Conservation (phyloP, 2,888 invertebrate genomes). For the Aspidiotus rigidus region DNA sequence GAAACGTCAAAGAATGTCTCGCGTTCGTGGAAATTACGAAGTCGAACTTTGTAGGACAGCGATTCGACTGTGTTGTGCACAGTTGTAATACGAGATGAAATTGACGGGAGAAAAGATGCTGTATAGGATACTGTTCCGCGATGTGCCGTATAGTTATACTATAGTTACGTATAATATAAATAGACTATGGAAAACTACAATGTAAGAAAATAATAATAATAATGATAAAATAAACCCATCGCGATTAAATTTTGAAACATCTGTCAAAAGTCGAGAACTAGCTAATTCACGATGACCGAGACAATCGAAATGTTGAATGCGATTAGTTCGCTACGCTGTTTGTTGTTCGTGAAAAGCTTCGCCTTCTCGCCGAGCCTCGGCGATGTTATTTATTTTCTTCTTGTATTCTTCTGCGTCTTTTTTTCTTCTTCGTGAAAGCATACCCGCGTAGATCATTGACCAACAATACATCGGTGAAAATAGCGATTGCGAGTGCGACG, state of each 20-base stretch:
- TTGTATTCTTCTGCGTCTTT: neutral
- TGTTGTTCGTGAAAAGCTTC: constrained; percentile 15
- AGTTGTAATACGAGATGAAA: too few species aligned
- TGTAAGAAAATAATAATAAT: too few species aligned
- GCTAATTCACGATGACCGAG: constrained; percentile 15
- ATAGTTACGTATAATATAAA: too few species aligned
- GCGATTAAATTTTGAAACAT: constrained; percentile 12
- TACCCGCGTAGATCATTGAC: constrained; percentile 23
- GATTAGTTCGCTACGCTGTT: constrained; percentile 6
- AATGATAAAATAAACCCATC: neutral
- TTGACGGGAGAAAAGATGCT: too few species aligned
- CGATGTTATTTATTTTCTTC: neutral
- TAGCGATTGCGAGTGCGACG: neutral
- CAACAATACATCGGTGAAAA: constrained; percentile 24
- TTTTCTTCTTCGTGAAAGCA: constrained; percentile 24
- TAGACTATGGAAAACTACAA: too few species aligned
- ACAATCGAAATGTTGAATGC: neutral
- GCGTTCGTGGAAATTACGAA: too few species aligned
- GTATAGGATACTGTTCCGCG: too few species aligned
- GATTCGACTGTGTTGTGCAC: too few species aligned
- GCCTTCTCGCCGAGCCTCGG: neutral
- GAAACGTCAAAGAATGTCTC: too few species aligned
- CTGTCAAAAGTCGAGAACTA: constrained; percentile 24
- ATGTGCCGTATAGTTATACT: too few species aligned
- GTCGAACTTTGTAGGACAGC: too few species aligned